Conservation (phyloP, 2,888 invertebrate species). For the Empis stercorea region DNA sequence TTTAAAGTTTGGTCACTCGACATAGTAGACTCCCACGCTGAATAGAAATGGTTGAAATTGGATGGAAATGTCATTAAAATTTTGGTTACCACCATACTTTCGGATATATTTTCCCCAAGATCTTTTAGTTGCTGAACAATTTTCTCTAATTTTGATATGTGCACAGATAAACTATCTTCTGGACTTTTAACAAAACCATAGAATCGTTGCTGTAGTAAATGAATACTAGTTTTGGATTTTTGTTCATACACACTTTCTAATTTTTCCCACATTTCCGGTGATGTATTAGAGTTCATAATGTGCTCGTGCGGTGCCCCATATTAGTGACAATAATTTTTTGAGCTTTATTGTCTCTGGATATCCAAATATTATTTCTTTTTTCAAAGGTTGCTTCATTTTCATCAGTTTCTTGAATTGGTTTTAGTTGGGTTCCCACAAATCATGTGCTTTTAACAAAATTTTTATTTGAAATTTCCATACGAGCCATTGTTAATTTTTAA, state of each 20-base stretch:
- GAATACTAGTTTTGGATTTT: slow-evolving; percentile 22
- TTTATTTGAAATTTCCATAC: too few relatives aligned
- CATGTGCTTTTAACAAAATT: too few relatives aligned
- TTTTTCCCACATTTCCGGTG: slow-evolving; percentile 12
- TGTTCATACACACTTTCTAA: slow-evolving; percentile 21
- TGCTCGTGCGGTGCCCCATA: slow-evolving; percentile 11
- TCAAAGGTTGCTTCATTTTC: too few relatives aligned
- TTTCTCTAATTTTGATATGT: slow-evolving; percentile 14
- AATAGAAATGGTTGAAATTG: slow-evolving; percentile 15
- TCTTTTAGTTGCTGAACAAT: slow-evolving; percentile 12
- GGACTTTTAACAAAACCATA: slow-evolving; percentile 12
- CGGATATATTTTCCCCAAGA: slow-evolving; percentile 12
- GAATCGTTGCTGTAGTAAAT: slow-evolving; percentile 23
- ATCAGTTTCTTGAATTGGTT: too few relatives aligned
- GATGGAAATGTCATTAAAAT: slow-evolving; percentile 18
- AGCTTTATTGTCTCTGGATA: too few relatives aligned
- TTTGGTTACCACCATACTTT: slow-evolving; percentile 16
- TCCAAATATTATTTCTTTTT: too few relatives aligned
- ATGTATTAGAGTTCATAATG: slow-evolving; percentile 13
- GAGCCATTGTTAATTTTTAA: too few relatives aligned
- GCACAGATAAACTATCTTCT: slow-evolving; percentile 12
- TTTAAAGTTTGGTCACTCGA: slow-evolving; percentile 15
- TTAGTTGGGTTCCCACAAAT: too few relatives aligned
- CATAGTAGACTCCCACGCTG: slow-evolving; percentile 16
- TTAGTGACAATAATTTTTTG: too few relatives aligned